A percentile compares a stretch with the other conserved stretches of the same genome.
phyloP scores from a whole-genome alignment of 2,113 vertebrate species.

The Pseudonaja textilis region DNA sequence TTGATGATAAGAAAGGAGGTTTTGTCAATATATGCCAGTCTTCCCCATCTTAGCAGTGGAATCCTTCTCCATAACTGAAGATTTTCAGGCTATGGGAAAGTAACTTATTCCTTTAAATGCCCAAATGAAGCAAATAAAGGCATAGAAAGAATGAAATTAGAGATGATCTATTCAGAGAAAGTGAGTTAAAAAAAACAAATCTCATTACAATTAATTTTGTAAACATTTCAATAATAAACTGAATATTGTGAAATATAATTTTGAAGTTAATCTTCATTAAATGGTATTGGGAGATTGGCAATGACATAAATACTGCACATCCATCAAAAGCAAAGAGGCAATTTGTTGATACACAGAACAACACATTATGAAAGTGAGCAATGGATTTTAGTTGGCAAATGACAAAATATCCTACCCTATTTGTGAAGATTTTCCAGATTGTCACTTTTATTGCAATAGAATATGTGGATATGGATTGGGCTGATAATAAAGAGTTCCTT shows the following conservation, averaged over 20 bases:
- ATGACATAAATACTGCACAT: not conserved
- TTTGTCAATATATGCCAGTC: not conserved
- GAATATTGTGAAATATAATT: not conserved
- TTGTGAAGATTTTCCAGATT: not conserved
- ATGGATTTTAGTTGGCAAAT: not conserved
- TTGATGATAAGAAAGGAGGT: not conserved
- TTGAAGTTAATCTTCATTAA: not conserved
- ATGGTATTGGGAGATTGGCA: not conserved
- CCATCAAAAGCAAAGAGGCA: not conserved
- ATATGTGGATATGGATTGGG: not conserved
- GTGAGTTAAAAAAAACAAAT: not conserved
- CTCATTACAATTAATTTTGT: not conserved
- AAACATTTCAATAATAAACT: slow-evolving; percentile 2
- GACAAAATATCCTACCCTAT: not conserved
- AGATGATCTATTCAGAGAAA: not conserved
- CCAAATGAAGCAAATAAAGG: not conserved
- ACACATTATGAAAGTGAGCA: not conserved
- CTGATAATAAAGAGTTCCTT: not conserved
- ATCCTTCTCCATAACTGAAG: not conserved
- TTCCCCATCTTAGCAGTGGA: not conserved
- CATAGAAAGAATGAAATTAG: not conserved
- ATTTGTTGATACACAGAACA: not conserved
- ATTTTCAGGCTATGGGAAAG: not conserved
- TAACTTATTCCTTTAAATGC: not conserved
- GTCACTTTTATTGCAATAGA: not conserved